Base-by-base conservation (phyloP, 2,797 vertebrate genomes). In the Sebastolobus altivelis region DNA sequence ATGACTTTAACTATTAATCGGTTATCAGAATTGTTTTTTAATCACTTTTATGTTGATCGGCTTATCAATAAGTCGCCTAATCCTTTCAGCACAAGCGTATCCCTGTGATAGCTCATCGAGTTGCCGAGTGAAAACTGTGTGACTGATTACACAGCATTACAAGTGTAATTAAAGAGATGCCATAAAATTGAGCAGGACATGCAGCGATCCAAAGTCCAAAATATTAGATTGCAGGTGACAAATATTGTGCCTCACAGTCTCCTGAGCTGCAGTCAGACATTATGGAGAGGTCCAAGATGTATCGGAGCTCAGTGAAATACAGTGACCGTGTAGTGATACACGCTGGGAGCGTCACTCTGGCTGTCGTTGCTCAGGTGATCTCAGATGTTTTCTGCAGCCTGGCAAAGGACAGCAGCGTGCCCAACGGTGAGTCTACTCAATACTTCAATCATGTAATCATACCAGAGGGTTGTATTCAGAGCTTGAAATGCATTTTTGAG, bases 191-290 rank as follows among this genome's bases (percentile, higher is more conserved):
- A 16, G 11, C 29, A 27, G 27, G 6, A 9, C 43, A 75, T n/a
- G 12, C 29, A 22, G 27, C 10, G 2, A 74, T 82, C 65, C 88
- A 92, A 94, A 93, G 94, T 93, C 85, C 82, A 87, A 35, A 29
- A 55, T 72, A 60, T 75, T 14, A 61, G 13, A 74, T 20, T 29
- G 58, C 16, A 25, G 49, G 7, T 52, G 52, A 29, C 3, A 33
- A 25, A 54, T 7, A 16, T 8, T 4, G n/a, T 20, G 20, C 6
- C 27, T 79, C 40, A 5, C 67, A 78, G 63, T 72, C 20, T 4
- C 55, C 33, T n/a, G 35, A 70, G 65, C 52, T 65, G 52, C 1
- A 6, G 65, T 75, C 69, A 6, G 40, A 66, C 60, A 40, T 13
- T 2, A 55, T 59, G 49, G 6, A 3, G 46, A 65, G 35, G n/a